A percentile compares a stretch with the other conserved stretches of the same genome.
Conservation (phyloP, 1,140 invertebrate genomes). For the Pseudomyrmex concolor region DNA sequence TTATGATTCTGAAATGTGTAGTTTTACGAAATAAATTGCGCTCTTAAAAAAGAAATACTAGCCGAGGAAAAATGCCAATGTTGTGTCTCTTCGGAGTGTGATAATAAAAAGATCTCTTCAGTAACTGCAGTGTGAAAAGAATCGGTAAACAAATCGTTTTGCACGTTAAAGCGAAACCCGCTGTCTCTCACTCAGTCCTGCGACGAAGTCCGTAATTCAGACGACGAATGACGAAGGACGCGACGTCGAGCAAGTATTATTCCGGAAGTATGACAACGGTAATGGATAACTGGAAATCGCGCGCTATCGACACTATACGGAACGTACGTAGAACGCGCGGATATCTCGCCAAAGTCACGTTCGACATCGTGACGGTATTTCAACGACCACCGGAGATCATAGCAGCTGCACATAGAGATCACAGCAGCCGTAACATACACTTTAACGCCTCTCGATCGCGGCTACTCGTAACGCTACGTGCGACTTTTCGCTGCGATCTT, state of each 20-base stretch:
- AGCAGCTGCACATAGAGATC: conserved; percentile 55
- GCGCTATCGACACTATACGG: conserved; percentile 62
- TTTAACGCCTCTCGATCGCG: conserved; percentile 44
- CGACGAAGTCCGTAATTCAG: conserved; percentile 22
- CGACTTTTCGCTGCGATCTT: conserved; percentile 14
- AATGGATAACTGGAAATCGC: conserved; percentile 82
- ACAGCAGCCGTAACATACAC: conserved; percentile 41
- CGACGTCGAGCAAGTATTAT: conserved; percentile 74
- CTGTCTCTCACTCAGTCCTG: neutral
- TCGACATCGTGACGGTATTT: conserved; percentile 70
- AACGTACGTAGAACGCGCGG: conserved; percentile 7
- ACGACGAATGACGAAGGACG: conserved; percentile 46
- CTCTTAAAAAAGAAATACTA: no score
- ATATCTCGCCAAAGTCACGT: conserved; percentile 70
- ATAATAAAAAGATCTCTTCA: neutral
- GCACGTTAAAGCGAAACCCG: conserved; percentile 1
- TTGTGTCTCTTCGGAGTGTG: neutral
- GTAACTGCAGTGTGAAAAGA: neutral
- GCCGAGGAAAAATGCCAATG: no score
- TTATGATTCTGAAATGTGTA: no score
- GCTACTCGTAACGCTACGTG: neutral
- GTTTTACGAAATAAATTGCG: no score
- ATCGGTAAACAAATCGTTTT: conserved; percentile 24
- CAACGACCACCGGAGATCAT: conserved; percentile 55
- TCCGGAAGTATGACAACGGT: conserved; percentile 82